Conservation (phyloP, 2,888 invertebrate species). For the Ecdyonurus torrentis region DNA sequence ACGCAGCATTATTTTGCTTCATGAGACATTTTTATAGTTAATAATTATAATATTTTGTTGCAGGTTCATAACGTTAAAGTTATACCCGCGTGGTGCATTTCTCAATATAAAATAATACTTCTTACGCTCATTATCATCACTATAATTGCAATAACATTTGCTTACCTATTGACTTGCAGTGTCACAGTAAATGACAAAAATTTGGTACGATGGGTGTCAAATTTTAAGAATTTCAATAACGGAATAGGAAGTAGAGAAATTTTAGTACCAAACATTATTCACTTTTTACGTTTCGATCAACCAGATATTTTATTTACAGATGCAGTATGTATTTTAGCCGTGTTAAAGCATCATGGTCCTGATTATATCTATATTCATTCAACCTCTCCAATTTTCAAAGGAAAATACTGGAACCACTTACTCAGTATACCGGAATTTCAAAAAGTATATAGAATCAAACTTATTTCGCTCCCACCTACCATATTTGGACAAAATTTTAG, state of each 20-base stretch:
- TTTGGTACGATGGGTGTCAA: too few relatives aligned
- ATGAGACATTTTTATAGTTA: too few relatives aligned
- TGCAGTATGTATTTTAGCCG: slow-evolving; percentile 16
- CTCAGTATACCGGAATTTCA: slow-evolving; percentile 12
- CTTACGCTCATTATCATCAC: too few relatives aligned
- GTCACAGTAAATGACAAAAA: too few relatives aligned
- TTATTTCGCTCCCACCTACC: background rate
- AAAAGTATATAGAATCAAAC: background rate
- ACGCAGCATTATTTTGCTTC: too few relatives aligned
- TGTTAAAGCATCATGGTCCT: slow-evolving; percentile 18
- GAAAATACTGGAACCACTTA: slow-evolving; percentile 16
- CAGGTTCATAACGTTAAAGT: too few relatives aligned
- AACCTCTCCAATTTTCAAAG: slow-evolving; percentile 14
- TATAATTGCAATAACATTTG: too few relatives aligned
- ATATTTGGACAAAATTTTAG: background rate
- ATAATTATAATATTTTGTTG: too few relatives aligned
- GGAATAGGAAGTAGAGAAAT: slow-evolving; percentile 15
- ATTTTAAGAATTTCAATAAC: slow-evolving; percentile 16
- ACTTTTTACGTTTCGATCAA: slow-evolving; percentile 18
- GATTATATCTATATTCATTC: slow-evolving; percentile 20
- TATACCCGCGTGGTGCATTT: too few relatives aligned
- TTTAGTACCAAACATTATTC: slow-evolving; percentile 21
- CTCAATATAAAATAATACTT: too few relatives aligned
- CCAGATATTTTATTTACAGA: slow-evolving; percentile 15
- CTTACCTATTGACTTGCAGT: too few relatives aligned